Base-by-base conservation (phyloP, 2,888 invertebrate genomes). In the Drosophila paracracens region DNA sequence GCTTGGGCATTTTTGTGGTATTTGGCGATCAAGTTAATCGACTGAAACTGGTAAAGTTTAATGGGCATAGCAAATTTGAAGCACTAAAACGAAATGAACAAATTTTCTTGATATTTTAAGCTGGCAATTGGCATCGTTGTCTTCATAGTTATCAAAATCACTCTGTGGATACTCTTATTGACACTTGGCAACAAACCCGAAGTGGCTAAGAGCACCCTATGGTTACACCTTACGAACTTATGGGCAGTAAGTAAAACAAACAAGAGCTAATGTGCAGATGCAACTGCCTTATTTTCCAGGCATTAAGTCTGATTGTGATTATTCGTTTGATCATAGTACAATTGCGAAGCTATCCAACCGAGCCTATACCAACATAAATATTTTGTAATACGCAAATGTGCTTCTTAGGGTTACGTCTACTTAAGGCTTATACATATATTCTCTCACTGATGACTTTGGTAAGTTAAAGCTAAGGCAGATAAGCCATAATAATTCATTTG, bases 351-450 rank as follows among this genome's bases (percentile, higher is more conserved):
- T 51, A n/a, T 25, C 25, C 25, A 25, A 25, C 25, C 25, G 25
- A 25, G 3, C 21, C 13, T 7, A 3, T 11, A 43, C 1, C 11
- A 21, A 13, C 6, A 1, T 43, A 3, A 43, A 43, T 21, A 35
- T 27, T 27, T 33, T 6, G 7, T 1, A 16, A 13, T 1, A 13
- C 18, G 25, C 3, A 40, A 33, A 77, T 77, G 77, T 77, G 77
- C 46, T 61, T 80, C 25, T 36, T 79, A 29, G 36, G 50, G 7
- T 16, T 43, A 0, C 7, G 1, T 4, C 7, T 53, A 7, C 48
- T 79, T 1, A 60, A 66, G 40, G 27, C 54, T 13, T 21, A 70
- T 31, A 25, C 46, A 1, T 0, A 60, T 16, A 13, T 63, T 1
- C 33, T 62, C 2, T 56, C 63, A 1, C 4, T 38, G 2, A n/a